Base-by-base conservation (phyloP, 2,888 invertebrate species). In the Hydrotaea cyrtoneurina region DNA sequence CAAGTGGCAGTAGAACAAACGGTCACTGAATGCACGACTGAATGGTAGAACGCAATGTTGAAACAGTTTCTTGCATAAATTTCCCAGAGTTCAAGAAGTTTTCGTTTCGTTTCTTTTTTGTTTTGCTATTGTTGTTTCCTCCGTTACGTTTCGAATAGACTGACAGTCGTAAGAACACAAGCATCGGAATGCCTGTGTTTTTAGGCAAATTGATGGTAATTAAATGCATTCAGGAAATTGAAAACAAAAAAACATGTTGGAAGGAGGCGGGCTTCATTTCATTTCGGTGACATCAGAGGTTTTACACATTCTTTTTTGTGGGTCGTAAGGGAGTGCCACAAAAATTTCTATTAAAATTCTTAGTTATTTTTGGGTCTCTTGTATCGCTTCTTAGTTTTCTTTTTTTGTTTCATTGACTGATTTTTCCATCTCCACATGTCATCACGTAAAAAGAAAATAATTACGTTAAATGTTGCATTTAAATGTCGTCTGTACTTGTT, bases 181-280 rank as follows among this genome's bases (percentile, higher is more conserved):
- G 39, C 64, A 55, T 17, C 31, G 64, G 43, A 69, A 19, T 59
- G 53, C 31, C 31, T 31, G 31, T 31, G 31, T 31, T 7, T 43
- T 69, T 55, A 31, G 2, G 26, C 55, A 59, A 59, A 59, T 77
- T 39, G 57, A 26, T 77, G 64, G 64, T 55, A 83, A 76, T 79
- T 83, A 82, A 82, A 82, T 72, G 53, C 46, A 72, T 78, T 83
- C 72, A 36, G 2, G 23, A 78, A 55, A 79, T 75, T 75, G 71
- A 74, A 73, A 76, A 23, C 2, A 31, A 31, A 31, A 31, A 31
- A 31, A 2, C 7, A 31, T 2, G 31, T 31, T 2, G 31, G 7
- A 31, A 2, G n/a, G 36, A 15, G 36, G 19, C 39, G 39, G 17
- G 8, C 26, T 23, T 69, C n/a, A 2, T 69, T 26, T 46, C 0